A percentile compares a stretch with the other conserved stretches of the same genome.
These are phyloP conservation scores for Leucozona laternaria DNA, from an alignment of 2,888 invertebrate genomes.

Conservation along the genomic window DNA sequence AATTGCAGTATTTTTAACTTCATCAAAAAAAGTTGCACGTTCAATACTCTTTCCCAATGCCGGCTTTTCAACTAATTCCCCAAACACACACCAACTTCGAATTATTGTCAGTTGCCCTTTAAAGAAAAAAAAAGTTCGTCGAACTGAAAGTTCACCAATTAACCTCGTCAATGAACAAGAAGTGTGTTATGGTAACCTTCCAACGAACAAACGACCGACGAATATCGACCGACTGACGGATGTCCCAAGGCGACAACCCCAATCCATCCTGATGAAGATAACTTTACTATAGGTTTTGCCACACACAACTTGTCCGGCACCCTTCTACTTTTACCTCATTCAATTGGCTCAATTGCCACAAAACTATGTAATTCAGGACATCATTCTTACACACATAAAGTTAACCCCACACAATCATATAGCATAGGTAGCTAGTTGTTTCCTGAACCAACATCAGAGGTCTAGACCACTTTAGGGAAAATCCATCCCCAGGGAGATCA, in stretches of 20 bases:
- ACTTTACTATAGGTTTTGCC: conserved; percentile 51
- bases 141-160: conserved; percentile 73
- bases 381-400: conserved; percentile 14
- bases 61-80: no score
- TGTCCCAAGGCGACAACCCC: conserved; percentile 36
- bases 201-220: conserved; percentile 12
- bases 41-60: no score
- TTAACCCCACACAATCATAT: conserved; percentile 15
- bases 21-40: no score
- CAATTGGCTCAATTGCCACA: conserved; percentile 72
- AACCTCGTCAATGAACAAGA: conserved; percentile 71
- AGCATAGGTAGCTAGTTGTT: conserved; percentile 17
- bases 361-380: conserved; percentile 67
- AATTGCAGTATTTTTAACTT: no score
- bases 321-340: conserved; percentile 66
- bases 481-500: conserved; percentile 56
- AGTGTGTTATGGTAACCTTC: conserved; percentile 55
- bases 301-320: conserved; percentile 52
- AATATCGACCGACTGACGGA: background rate
- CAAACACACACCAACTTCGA: conserved; percentile 35
- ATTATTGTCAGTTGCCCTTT: conserved; percentile 53
- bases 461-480: conserved; percentile 54
- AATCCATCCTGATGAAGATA: conserved; percentile 36
- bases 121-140: conserved; percentile 51
- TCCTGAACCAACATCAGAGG: conserved; percentile 23